Conservation (phyloP, 2,113 vertebrate genomes). For the Caracal caracal region DNA sequence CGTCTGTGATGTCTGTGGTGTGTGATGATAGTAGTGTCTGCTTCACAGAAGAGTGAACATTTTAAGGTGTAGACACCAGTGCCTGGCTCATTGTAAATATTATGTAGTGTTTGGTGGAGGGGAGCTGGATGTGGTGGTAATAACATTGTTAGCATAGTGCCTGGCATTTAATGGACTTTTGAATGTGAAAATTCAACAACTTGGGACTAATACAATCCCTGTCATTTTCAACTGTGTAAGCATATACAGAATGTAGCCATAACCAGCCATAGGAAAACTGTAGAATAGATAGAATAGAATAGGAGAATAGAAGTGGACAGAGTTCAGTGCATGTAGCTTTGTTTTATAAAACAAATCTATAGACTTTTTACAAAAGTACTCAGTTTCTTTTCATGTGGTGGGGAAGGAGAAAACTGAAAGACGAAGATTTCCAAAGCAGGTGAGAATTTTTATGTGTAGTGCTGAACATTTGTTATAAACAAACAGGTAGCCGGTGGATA, state of each 20-base stretch:
- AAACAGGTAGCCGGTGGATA: not conserved
- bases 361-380: not conserved
- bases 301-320: not conserved
- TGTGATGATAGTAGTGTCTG: no score
- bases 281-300: not conserved
- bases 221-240: not conserved
- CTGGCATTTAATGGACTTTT: not conserved
- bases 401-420: conserved; percentile 23
- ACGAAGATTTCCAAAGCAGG: not conserved
- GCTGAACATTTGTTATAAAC: not conserved
- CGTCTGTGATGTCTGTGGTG: not conserved
- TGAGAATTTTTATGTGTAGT: not conserved
- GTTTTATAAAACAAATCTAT: not conserved
- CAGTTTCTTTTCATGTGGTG: not conserved
- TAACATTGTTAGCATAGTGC: not conserved
- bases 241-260: not conserved
- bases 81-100: not conserved
- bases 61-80: not conserved
- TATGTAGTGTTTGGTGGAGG: not conserved
- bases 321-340: not conserved
- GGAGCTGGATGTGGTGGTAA: not conserved
- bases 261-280: not conserved
- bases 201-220: not conserved
- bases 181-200: conserved; percentile 23
- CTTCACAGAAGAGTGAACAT: not conserved